phyloP scores from a whole-genome alignment of 1,140 invertebrate genomes.

The Cydia amplana region DNA sequence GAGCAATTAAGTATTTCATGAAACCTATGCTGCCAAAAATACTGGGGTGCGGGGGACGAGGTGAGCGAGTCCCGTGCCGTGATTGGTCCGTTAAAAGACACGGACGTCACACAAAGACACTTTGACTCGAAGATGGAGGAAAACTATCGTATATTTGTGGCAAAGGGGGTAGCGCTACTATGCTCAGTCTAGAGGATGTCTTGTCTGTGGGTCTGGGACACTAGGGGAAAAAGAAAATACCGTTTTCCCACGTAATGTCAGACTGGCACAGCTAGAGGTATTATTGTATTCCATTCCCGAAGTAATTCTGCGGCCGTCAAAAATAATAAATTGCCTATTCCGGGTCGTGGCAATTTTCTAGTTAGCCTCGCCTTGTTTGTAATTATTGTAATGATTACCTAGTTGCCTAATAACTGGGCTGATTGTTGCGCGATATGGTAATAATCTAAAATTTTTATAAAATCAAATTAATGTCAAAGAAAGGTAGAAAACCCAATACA shows the following conservation, averaged over 20 bases:
- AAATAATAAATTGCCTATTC: conserved; percentile 30
- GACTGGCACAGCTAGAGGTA: conserved; percentile 21
- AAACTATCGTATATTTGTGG: no score
- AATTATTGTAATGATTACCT: conserved; percentile 26
- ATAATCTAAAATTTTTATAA: neutral
- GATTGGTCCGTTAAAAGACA: no score
- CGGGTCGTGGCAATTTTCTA: conserved; percentile 25
- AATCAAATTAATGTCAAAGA: neutral
- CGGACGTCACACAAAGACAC: no score
- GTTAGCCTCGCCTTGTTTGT: conserved; percentile 24
- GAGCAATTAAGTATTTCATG: no score
- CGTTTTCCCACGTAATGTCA: conserved; percentile 28
- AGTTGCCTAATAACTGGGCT: conserved; percentile 5
- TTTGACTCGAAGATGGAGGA: no score
- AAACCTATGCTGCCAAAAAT: no score
- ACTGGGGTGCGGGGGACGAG: no score
- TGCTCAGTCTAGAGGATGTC: no score
- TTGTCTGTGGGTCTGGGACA: conserved; percentile 24
- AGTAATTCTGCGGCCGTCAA: conserved; percentile 30
- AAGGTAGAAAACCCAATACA: neutral
- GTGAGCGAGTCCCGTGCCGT: no score
- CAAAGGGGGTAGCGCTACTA: no score
- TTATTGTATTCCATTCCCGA: conserved; percentile 30
- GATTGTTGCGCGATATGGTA: neutral
- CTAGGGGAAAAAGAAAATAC: conserved; percentile 24